Base-by-base conservation (phyloP, 2,797 vertebrate species). In the Semaprochilodus insignis region DNA sequence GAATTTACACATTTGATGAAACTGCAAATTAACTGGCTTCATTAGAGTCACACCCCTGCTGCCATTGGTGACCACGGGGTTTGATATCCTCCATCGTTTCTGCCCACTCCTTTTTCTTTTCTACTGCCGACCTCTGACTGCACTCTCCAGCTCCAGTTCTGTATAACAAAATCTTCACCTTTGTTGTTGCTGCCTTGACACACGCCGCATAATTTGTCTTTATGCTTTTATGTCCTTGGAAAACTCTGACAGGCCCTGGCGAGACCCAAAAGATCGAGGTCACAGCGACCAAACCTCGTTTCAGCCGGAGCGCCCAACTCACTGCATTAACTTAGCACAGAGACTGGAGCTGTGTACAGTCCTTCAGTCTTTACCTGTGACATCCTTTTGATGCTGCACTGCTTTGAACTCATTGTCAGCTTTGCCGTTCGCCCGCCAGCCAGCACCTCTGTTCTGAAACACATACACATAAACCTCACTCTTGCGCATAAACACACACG, bases 211-310 rank as follows among this genome's bases (percentile, higher is more conserved):
- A 90, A 90, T 84, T 89, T 90, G 60, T 87, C 90, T 88, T 59
- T 80, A 87, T 88, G 91, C 85, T 90, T 91, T 89, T 75, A 80
- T 40, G 77, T 83, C 63, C 77, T 63, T 15, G 44, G 27, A 57
- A 51, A 66, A 34, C 67, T 71, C n/a, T 72, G 81, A 51, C 78
- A 78, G 74, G 91, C 90, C 91, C 87, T 85, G 82, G 81, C 19
- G 88, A 91, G 90, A 91, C 91, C 88, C 80, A 1, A 73, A 89
- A 91, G 92, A 92, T 91, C 90, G 89, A 86, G 93, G 94, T 92
- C 91, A 92, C 85, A 4, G 85, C 84, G 88, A 90, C 87, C 87
- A 88, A 31, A n/a, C 60, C 36, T 2, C 16, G 15, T 13, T 72
- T 72, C 14, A 72, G 70, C 44, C 25, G 23, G 48, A 27, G 70